phyloP scores from a whole-genome alignment of 2,113 vertebrate genomes.

The Poecile atricapillus region DNA sequence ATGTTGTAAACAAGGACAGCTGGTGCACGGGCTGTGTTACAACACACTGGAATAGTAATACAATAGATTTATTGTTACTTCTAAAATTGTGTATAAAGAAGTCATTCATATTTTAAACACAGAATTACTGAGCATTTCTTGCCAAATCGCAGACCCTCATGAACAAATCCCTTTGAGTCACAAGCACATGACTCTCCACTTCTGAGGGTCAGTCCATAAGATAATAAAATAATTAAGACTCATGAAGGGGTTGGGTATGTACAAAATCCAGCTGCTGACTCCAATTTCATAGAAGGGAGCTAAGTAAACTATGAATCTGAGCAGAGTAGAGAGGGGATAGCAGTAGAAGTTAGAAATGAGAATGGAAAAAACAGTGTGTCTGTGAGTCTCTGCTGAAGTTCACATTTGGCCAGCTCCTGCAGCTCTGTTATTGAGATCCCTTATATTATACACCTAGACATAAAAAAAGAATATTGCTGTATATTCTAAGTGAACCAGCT shows the following conservation, averaged over 20 bases:
- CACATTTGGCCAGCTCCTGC: not conserved
- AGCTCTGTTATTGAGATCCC: not conserved
- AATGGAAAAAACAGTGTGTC: not conserved
- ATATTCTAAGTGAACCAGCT: not conserved
- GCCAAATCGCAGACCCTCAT: slow-evolving; percentile 22
- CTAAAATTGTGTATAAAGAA: slow-evolving; percentile 62
- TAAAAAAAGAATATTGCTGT: not conserved
- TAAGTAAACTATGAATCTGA: not conserved
- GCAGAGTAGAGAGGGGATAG: not conserved
- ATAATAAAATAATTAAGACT: slow-evolving; percentile 4
- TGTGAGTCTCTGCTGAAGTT: not conserved
- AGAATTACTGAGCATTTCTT: slow-evolving; percentile 32
- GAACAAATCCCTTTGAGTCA: slow-evolving; percentile 27
- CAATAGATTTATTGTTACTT: slow-evolving; percentile 69
- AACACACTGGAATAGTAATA: slow-evolving; percentile 31
- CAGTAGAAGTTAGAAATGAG: not conserved
- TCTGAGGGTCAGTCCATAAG: not conserved
- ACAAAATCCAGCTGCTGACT: not conserved
- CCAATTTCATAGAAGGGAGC: not conserved
- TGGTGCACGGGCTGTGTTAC: slow-evolving; percentile 38
- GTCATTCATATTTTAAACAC: slow-evolving; percentile 67
- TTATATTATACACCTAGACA: not conserved
- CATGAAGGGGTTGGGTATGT: not conserved
- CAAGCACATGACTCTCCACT: not conserved
- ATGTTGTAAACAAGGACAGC: slow-evolving; percentile 59